A percentile compares a stretch with the other conserved stretches of the same genome.
Evolutionary conservation across 1,140 invertebrate genomes (phyloP).

Genomic region (Saccostrea glomerata): DNA sequence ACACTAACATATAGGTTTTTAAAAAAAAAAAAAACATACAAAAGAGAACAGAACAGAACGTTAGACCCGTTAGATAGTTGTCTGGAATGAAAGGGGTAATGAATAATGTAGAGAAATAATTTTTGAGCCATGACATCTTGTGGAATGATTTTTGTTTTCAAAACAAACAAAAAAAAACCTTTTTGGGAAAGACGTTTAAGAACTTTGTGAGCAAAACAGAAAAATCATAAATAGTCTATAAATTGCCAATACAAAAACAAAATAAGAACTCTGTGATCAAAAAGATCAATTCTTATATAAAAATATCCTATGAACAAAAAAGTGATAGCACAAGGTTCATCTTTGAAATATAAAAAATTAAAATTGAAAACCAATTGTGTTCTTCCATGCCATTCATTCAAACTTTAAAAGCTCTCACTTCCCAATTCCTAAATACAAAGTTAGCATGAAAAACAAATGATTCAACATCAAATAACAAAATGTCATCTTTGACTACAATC

Average conservation of each 20-base stretch:
- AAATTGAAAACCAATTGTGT: background rate
- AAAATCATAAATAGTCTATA: background rate
- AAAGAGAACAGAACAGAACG: background rate
- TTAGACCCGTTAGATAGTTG: background rate
- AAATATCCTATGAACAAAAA: background rate
- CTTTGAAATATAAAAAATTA: background rate
- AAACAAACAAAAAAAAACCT: background rate
- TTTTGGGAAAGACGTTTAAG: background rate
- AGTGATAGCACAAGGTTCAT: background rate
- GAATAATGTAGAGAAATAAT: background rate
- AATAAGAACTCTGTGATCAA: background rate
- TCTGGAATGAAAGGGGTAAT: background rate
- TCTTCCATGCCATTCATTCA: background rate
- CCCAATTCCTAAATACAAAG: background rate
- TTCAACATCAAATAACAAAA: slow-evolving; percentile 9
- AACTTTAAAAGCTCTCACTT: background rate
- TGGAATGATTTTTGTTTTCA: slow-evolving; percentile 8
- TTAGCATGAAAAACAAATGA: background rate
- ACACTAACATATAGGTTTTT: background rate
- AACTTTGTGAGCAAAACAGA: background rate
- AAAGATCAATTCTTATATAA: slow-evolving; percentile 3
- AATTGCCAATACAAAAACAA: background rate
- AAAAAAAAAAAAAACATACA: background rate
- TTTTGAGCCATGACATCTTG: background rate
- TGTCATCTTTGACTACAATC: background rate